These are phyloP conservation scores for Neoniphon sammara DNA, from an alignment of 2,797 vertebrate species.

Conservation along the genomic window DNA sequence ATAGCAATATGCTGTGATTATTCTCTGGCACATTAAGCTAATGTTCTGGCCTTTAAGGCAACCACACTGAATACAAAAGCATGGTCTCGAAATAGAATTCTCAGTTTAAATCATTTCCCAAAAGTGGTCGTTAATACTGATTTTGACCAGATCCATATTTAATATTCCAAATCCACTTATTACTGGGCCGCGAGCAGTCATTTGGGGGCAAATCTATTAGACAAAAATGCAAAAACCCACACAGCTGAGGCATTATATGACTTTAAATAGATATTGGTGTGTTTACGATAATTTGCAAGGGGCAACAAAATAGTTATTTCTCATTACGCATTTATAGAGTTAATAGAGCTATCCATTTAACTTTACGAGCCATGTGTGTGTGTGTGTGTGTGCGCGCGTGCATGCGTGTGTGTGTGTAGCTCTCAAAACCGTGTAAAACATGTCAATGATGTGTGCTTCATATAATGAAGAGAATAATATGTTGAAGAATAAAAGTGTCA, in stretches of 20 bases:
- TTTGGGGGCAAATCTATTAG: constrained; percentile 33
- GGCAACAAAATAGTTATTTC: constrained; percentile 9
- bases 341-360: constrained; percentile 4
- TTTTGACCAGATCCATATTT: constrained; percentile 53
- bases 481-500: background rate
- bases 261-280: constrained; percentile 10
- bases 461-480: background rate
- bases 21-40: constrained; percentile 55
- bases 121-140: constrained; percentile 45
- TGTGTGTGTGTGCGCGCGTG: background rate
- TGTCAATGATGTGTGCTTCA: background rate
- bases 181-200: constrained; percentile 28
- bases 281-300: constrained; percentile 10
- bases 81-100: constrained; percentile 51
- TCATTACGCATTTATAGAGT: constrained; percentile 4
- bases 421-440: too few species aligned
- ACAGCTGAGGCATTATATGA: constrained; percentile 6
- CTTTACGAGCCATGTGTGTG: constrained; percentile 22
- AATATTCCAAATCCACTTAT: constrained; percentile 41
- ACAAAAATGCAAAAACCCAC: constrained; percentile 31
- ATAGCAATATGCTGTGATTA: constrained; percentile 44
- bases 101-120: constrained; percentile 46
- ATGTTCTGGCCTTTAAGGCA: constrained; percentile 48
- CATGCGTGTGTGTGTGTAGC: too few species aligned
- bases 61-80: constrained; percentile 43